These are phyloP conservation scores for Dryobota labecula DNA, from an alignment of 2,888 invertebrate genomes.

Conservation along the genomic window DNA sequence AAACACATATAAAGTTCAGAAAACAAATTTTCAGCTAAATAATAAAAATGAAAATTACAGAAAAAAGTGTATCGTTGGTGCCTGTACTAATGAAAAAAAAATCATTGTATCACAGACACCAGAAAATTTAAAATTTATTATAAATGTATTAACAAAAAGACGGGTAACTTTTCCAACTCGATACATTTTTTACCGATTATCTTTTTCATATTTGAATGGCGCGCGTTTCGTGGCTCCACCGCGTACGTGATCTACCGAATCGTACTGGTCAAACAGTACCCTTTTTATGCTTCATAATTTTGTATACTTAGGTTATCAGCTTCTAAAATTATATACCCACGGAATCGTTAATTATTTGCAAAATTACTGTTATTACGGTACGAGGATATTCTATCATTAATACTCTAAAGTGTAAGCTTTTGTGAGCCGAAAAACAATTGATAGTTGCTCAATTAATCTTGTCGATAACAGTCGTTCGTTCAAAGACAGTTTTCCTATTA, in stretches of 20 bases:
- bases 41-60: no score
- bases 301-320: conserved; percentile 33
- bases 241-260: conserved; percentile 54
- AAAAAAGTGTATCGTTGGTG: no score
- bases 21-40: no score
- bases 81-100: no score
- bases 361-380: conserved; percentile 31
- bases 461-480: conserved; percentile 42
- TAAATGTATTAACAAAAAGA: background rate
- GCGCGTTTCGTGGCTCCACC: conserved; percentile 33
- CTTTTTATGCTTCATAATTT: conserved; percentile 53
- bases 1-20: no score
- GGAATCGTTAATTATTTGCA: conserved; percentile 20
- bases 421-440: conserved; percentile 4
- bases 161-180: background rate
- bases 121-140: no score
- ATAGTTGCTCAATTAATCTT: conserved; percentile 31
- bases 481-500: conserved; percentile 36
- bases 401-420: background rate
- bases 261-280: conserved; percentile 47
- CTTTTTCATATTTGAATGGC: background rate
- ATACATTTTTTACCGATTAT: background rate
- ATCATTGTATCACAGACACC: no score
- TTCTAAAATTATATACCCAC: conserved; percentile 34
- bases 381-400: conserved; percentile 15